Percentiles rank a stretch among this genome's conserved stretches.
phyloP scores from a whole-genome alignment of 2,797 vertebrate species.

The Coccyzus lansbergi region DNA sequence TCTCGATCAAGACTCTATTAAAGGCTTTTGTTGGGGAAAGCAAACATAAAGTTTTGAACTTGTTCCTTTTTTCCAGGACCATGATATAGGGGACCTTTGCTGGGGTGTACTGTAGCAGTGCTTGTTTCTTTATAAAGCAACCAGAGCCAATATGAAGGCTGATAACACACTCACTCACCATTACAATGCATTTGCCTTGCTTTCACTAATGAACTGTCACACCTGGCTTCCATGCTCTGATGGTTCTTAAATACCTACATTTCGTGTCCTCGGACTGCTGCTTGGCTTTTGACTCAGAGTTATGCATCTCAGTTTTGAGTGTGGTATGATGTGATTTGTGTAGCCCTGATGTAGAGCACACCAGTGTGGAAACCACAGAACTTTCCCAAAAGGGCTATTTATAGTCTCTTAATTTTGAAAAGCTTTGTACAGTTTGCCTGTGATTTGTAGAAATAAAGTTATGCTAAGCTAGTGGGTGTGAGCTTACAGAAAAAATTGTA shows the following conservation, averaged over 20 bases:
- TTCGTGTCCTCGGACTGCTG: not conserved
- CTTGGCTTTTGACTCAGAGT: not conserved
- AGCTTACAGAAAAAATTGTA: not conserved
- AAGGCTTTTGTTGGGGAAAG: not conserved
- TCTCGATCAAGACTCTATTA: not conserved
- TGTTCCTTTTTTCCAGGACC: not conserved
- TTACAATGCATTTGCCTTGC: not conserved
- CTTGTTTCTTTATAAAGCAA: not conserved
- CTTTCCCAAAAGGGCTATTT: not conserved
- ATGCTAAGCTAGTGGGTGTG: not conserved
- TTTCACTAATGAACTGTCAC: not conserved
- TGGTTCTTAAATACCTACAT: conserved; percentile 1
- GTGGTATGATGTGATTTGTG: not conserved
- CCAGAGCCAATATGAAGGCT: not conserved
- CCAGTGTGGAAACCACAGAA: not conserved
- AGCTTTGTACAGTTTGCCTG: not conserved
- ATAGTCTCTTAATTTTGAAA: not conserved
- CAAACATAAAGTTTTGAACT: not conserved
- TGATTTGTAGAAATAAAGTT: not conserved
- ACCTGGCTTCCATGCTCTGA: not conserved
- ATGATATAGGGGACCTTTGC: not conserved
- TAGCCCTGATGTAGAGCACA: not conserved
- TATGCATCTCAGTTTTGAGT: not conserved
- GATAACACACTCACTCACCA: not conserved
- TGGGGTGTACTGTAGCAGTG: not conserved